These are phyloP conservation scores for Thripadectes ignobilis DNA, from an alignment of 2,797 vertebrate genomes.

Conservation along the genomic window DNA sequence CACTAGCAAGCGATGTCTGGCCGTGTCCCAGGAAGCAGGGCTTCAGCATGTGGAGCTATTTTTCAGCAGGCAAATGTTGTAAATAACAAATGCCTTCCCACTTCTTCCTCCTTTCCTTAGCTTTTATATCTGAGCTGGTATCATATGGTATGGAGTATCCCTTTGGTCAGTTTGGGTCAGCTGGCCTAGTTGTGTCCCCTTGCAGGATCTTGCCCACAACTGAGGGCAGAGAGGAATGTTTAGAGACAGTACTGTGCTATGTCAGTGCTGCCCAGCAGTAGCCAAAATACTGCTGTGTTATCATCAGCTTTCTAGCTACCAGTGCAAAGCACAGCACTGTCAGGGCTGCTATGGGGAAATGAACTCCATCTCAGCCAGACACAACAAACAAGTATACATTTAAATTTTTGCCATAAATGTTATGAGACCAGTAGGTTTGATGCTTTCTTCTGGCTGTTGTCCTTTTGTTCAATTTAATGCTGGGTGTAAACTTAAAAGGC, in stretches of 20 bases:
- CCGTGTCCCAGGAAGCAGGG: neutral
- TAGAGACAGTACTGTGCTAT: neutral
- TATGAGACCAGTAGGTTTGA: neutral
- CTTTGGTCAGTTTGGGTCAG: neutral
- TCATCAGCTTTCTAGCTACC: neutral
- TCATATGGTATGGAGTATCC: neutral
- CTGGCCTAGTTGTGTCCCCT: neutral
- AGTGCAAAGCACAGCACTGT: neutral
- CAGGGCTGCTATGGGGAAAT: neutral
- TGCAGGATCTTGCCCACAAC: neutral
- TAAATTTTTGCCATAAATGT: neutral
- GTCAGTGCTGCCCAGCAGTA: neutral
- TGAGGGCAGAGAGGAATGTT: neutral
- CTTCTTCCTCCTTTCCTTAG: neutral
- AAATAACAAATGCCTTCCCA: neutral
- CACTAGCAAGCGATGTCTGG: neutral
- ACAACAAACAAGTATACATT: neutral
- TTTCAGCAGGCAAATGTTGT: neutral
- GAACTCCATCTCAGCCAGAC: neutral
- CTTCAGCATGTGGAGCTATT: neutral
- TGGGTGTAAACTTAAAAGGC: neutral
- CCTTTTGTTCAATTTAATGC: neutral
- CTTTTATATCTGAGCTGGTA: neutral
- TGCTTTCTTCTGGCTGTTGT: neutral
- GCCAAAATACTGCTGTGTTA: neutral